phyloP scores from a whole-genome alignment of 2,113 vertebrate genomes.

The Hydrolagus affinis region DNA sequence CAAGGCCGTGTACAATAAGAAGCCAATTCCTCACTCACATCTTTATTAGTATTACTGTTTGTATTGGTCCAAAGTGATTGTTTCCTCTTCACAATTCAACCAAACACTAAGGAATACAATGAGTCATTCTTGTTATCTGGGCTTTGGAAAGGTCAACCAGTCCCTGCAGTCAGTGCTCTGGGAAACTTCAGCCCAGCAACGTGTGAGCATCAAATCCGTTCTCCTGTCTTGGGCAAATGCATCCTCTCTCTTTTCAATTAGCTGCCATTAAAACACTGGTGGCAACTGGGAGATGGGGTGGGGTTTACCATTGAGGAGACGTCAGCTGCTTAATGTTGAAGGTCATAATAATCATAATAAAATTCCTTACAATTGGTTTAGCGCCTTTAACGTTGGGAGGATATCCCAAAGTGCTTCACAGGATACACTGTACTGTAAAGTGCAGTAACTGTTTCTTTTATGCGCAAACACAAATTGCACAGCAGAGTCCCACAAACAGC shows the following conservation, averaged over 20 bases:
- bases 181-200: neutral
- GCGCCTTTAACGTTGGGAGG: too few species aligned
- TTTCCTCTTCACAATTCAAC: neutral
- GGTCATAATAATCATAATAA: too few species aligned
- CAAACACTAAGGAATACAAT: neutral
- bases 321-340: too few species aligned
- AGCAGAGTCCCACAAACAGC: too few species aligned
- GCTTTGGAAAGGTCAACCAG: neutral
- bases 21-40: neutral
- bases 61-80: slow-evolving; percentile 2
- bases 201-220: neutral
- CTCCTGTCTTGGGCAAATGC: neutral
- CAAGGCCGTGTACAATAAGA: neutral
- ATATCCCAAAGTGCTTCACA: too few species aligned
- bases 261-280: neutral
- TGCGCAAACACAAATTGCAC: too few species aligned
- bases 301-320: too few species aligned
- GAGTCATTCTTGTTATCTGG: neutral
- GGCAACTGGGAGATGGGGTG: too few species aligned
- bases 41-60: neutral
- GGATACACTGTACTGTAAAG: too few species aligned
- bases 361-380: too few species aligned
- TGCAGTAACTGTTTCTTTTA: too few species aligned
- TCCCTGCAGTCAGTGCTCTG: neutral
- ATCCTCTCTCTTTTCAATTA: neutral